phyloP scores from a whole-genome alignment of 2,797 vertebrate species.

The Coreius guichenoti region DNA sequence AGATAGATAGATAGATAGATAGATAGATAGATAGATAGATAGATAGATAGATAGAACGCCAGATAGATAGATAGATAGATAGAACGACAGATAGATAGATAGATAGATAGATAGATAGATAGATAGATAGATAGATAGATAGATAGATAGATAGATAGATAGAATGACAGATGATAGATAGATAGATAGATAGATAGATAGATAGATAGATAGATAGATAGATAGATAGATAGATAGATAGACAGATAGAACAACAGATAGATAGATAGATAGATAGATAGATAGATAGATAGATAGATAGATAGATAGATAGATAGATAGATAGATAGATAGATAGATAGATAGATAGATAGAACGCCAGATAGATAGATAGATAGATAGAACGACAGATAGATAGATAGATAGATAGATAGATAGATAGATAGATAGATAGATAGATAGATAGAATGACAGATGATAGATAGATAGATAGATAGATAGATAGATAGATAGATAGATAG shows the following conservation, averaged over 20 bases:
- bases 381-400: background rate
- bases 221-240: background rate
- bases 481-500: background rate
- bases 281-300: background rate
- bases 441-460: background rate
- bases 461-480: background rate
- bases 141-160: background rate
- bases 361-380: background rate
- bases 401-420: background rate
- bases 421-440: background rate
- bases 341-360: background rate
- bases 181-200: background rate
- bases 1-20: background rate
- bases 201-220: background rate
- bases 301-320: background rate
- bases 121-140: background rate
- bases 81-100: background rate
- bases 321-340: background rate
- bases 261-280: background rate
- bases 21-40: background rate
- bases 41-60: background rate
- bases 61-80: background rate
- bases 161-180: background rate
- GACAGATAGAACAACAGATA: background rate
- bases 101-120: background rate